A percentile compares a stretch with the other conserved stretches of the same genome.
phyloP scores from a whole-genome alignment of 1,140 invertebrate species.

The Drosophila rhopaloa region DNA sequence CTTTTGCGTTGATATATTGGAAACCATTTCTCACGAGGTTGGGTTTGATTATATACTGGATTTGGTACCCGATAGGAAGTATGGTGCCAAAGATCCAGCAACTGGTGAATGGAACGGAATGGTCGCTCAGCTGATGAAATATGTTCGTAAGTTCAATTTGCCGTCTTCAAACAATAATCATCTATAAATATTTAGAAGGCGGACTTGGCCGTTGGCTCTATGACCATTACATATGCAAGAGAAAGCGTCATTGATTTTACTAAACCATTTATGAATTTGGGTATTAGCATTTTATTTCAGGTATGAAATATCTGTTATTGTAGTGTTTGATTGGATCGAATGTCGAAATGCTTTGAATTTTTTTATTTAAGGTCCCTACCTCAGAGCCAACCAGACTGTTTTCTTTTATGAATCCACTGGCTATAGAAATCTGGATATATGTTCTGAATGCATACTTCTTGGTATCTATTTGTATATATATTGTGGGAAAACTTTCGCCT shows the following conservation, averaged over 20 bases:
- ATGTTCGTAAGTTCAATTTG: slow-evolving; percentile 48
- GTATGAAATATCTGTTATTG: slow-evolving; percentile 84
- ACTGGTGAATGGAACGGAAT: slow-evolving; percentile 99
- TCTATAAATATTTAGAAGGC: slow-evolving; percentile 87
- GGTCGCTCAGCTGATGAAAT: slow-evolving; percentile 82
- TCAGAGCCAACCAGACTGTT: slow-evolving; percentile 95
- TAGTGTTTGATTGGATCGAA: not conserved
- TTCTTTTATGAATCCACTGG: slow-evolving; percentile 97
- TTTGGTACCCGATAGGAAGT: slow-evolving; percentile 96
- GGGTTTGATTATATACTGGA: slow-evolving; percentile 97
- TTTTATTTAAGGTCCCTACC: slow-evolving; percentile 89
- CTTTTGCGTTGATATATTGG: slow-evolving; percentile 98
- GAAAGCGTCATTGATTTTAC: slow-evolving; percentile 98
- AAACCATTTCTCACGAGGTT: slow-evolving; percentile 93
- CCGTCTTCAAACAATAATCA: not conserved
- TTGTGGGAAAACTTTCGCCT: slow-evolving; percentile 96
- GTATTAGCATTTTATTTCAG: slow-evolving; percentile 94
- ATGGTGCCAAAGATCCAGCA: slow-evolving; percentile 95
- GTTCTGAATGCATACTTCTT: slow-evolving; percentile 94
- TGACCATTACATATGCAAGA: slow-evolving; percentile 96
- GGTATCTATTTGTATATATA: slow-evolving; percentile 96
- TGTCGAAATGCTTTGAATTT: not conserved
- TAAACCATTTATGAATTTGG: slow-evolving; percentile 96
- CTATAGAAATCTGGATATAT: slow-evolving; percentile 97
- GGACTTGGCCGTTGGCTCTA: slow-evolving; percentile 95